Base-by-base conservation (phyloP, 2,797 vertebrate genomes). In the Anabacerthia variegaticeps region DNA sequence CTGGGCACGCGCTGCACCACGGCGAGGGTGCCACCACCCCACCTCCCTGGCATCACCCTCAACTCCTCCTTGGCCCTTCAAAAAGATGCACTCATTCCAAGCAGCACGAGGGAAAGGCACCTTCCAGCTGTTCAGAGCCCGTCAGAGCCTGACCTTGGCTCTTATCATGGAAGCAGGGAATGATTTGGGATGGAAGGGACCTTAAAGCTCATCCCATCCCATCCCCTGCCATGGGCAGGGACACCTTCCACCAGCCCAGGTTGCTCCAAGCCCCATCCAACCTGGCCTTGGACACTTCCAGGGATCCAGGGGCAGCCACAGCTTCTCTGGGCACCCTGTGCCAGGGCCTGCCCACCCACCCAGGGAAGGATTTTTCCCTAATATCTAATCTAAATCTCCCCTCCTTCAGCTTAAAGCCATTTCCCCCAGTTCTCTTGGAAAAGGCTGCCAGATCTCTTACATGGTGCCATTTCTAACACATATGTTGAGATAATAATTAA, bases 171-270 rank as follows among this genome's bases (percentile, higher is more conserved):
- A 15, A 28, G 13, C 54, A 9, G 13, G 19, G 1, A 7, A 2
- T 13, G 46, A 23, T 19, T 46, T 52, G 72, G 15, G 37, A 9
- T 28, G 46, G 48, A 9, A 46, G 28, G 48, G 39, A 39, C 5
- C 12, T 5, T 3, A 24, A 21, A 85, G 0, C 3, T 7, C 36
- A 26, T 0, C 81, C 7, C 1, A 7, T 5, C 2, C 9, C 73
- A 10, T 3, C 28, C 58, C 71, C 27, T 5, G 52, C 44, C 62
- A 7, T 23, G 18, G 37, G 11, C 61, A 67, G 62, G 52, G 71
- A 27, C 71, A 8, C 27, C 27, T 52, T 0, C 18, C 44, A 15
- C 4, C 4, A 27, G 5, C 9, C 65, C 44, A 67, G 65, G 65
- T 1, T 34, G 12, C 52, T 17, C 32, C 39, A 23, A 44, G 30